Evolutionary conservation across 2,888 invertebrate species (phyloP).

Genomic region (Villa cingulata): DNA sequence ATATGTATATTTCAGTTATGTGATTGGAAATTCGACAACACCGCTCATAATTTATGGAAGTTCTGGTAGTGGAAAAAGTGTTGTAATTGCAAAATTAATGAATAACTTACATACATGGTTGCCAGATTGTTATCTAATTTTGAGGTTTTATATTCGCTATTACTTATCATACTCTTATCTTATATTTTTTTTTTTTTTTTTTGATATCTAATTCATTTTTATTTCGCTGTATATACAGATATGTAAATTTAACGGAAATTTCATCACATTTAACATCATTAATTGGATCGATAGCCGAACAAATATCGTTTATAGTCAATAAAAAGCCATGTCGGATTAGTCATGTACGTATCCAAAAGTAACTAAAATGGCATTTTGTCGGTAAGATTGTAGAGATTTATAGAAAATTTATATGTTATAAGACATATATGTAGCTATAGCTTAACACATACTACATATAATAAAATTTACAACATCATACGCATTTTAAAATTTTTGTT

Average conservation of each 20-base stretch:
- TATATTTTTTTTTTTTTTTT: slow-evolving; percentile 1
- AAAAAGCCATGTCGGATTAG: slow-evolving; percentile 50
- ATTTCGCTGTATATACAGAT: slow-evolving; percentile 19
- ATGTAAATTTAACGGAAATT: slow-evolving; percentile 26
- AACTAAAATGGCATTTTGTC: too few species aligned
- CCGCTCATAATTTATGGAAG: slow-evolving; percentile 65
- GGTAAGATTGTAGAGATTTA: too few species aligned
- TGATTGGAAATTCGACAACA: slow-evolving; percentile 43
- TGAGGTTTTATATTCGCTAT: slow-evolving; percentile 23
- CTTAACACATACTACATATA: too few species aligned
- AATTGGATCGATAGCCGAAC: slow-evolving; percentile 61
- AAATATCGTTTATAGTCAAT: slow-evolving; percentile 55
- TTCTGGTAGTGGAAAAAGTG: slow-evolving; percentile 74
- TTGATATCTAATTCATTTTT: too few species aligned
- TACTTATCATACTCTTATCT: not conserved
- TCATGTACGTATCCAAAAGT: slow-evolving; percentile 45
- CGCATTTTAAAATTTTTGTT: too few species aligned
- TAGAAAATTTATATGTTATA: too few species aligned
- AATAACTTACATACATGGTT: slow-evolving; percentile 49
- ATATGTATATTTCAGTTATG: slow-evolving; percentile 40
- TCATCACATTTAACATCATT: slow-evolving; percentile 36
- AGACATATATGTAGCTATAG: too few species aligned
- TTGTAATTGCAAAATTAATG: slow-evolving; percentile 58
- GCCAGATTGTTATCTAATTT: slow-evolving; percentile 44
- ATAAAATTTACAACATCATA: too few species aligned